Evolutionary conservation across 2,888 invertebrate species (phyloP).

Genomic region (Ormyrus labotus): DNA sequence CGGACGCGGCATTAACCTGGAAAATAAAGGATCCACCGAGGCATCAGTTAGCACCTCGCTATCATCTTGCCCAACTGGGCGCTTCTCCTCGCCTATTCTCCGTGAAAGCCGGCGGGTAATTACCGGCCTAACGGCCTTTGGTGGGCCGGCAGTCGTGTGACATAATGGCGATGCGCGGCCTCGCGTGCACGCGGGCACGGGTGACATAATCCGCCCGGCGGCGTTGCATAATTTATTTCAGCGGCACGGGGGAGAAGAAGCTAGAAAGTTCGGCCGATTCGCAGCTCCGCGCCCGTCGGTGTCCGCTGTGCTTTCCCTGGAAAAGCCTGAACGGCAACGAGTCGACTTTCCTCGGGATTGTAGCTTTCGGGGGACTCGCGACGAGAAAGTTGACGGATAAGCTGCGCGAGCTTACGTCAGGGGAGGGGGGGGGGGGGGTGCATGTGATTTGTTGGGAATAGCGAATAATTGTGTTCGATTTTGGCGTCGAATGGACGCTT

Average conservation of each 20-base stretch:
- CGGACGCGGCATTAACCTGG: no score
- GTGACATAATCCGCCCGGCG: conserved; percentile 34
- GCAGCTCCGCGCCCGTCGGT: neutral
- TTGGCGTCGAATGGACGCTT: no score
- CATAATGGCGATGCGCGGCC: conserved; percentile 33
- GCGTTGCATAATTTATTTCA: conserved; percentile 42
- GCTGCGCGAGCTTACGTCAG: conserved; percentile 22
- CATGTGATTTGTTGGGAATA: neutral
- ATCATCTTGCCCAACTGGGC: no score
- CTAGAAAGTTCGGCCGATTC: neutral
- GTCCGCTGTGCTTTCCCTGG: neutral
- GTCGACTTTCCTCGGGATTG: no score
- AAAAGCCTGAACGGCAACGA: no score
- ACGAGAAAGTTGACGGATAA: conserved; percentile 25
- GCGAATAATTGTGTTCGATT: no score
- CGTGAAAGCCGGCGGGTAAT: no score
- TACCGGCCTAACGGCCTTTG: neutral
- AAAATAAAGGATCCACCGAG: no score
- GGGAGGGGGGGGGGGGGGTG: neutral
- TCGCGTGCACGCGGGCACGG: conserved; percentile 5
- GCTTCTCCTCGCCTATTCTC: no score
- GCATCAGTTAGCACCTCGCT: no score
- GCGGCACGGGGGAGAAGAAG: neutral
- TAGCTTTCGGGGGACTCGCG: neutral
- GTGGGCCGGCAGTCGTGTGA: neutral